A percentile compares a stretch with the other conserved stretches of the same genome.
These are phyloP conservation scores for Ciconia boyciana DNA, from an alignment of 2,113 vertebrate species.

Conservation along the genomic window DNA sequence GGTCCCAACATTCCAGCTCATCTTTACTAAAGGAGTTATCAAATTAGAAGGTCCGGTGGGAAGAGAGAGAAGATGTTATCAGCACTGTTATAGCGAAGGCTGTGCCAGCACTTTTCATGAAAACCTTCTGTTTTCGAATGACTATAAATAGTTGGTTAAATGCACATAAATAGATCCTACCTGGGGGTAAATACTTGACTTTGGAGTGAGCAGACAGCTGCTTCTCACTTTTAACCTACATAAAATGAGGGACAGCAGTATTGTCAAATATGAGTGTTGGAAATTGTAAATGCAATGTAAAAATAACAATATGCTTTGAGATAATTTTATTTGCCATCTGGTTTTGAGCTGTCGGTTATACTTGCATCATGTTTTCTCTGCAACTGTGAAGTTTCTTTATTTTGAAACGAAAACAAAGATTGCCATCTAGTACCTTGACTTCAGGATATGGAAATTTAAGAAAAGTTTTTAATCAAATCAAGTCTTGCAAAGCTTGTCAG, in stretches of 20 bases:
- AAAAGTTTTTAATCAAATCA: constrained; percentile 33
- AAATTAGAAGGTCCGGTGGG: constrained; percentile 33
- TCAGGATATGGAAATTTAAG: background rate
- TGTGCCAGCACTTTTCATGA: constrained; percentile 1
- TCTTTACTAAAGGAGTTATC: constrained; percentile 6
- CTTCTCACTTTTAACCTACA: constrained; percentile 51
- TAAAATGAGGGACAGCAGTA: constrained; percentile 26
- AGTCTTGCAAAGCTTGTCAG: background rate
- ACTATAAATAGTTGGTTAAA: constrained; percentile 39
- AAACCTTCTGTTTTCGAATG: constrained; percentile 10
- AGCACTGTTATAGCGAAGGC: background rate
- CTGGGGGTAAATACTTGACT: constrained; percentile 44
- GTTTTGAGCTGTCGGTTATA: constrained; percentile 39
- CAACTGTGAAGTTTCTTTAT: constrained; percentile 18
- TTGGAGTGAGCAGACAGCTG: constrained; percentile 47
- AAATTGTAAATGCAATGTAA: constrained; percentile 38
- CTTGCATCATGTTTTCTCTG: constrained; percentile 36
- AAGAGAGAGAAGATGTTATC: background rate
- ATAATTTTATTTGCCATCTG: constrained; percentile 66
- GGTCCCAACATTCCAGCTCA: background rate
- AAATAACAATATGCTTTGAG: constrained; percentile 60
- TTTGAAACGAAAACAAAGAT: constrained; percentile 42
- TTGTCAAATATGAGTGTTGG: background rate
- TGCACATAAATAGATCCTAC: constrained; percentile 40
- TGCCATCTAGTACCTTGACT: constrained; percentile 16